A percentile compares a stretch with the other conserved stretches of the same genome.
Evolutionary conservation across 2,113 vertebrate genomes (phyloP).

Genomic region (Catharus fuscescens): DNA sequence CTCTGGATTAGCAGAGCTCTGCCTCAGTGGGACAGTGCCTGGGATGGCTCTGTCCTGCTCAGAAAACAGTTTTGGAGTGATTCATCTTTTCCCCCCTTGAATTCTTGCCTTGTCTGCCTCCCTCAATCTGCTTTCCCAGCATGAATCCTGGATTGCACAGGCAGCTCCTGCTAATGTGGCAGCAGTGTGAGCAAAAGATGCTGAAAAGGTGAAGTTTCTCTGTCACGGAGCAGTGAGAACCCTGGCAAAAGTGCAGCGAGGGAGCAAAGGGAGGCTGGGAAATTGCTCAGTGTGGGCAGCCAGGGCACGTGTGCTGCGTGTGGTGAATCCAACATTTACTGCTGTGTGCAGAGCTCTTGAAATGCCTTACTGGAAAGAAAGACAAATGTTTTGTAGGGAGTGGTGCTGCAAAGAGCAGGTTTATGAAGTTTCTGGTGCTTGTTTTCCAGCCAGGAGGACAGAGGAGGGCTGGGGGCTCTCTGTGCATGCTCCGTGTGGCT

Average conservation of each 20-base stretch:
- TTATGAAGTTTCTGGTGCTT: neutral
- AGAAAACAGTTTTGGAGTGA: neutral
- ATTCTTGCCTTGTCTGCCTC: neutral
- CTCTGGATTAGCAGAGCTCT: neutral
- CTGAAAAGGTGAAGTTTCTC: neutral
- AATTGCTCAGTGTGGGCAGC: neutral
- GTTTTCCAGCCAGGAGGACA: neutral
- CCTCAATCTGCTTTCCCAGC: neutral
- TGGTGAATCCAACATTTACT: accelerated
- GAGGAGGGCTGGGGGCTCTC: neutral
- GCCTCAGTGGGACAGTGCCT: neutral
- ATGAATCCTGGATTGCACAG: neutral
- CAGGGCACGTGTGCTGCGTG: accelerated
- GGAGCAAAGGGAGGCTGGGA: neutral
- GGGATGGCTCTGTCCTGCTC: neutral
- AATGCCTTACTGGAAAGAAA: neutral
- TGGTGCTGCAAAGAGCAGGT: neutral
- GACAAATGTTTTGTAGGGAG: neutral
- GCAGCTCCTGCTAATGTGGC: neutral
- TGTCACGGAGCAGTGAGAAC: neutral
- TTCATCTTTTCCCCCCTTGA: neutral
- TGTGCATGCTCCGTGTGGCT: neutral
- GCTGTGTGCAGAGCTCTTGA: neutral
- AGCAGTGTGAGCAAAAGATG: neutral
- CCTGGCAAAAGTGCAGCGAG: neutral